Evolutionary conservation across 2,888 invertebrate species (phyloP).

Genomic region (Apamea anceps): DNA sequence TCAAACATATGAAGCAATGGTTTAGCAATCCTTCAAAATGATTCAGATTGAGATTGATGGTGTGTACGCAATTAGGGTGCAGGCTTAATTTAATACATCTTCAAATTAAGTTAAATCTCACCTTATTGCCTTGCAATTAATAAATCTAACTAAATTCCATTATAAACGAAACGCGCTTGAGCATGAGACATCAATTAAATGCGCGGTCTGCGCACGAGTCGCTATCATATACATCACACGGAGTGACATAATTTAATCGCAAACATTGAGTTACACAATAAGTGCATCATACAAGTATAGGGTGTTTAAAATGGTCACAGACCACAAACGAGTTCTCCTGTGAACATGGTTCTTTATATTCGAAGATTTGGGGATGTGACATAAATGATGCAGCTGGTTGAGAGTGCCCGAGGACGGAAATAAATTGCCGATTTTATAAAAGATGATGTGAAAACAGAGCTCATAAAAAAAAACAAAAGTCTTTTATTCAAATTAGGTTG

Average conservation of each 20-base stretch:
- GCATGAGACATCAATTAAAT: constrained; percentile 49
- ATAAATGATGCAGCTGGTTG: too few species aligned
- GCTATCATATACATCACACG: constrained; percentile 38
- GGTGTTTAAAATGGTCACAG: constrained; percentile 3
- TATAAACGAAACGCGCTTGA: constrained; percentile 19
- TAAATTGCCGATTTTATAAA: not conserved
- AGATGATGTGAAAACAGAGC: not conserved
- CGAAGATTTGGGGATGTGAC: not conserved
- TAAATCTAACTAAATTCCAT: constrained; percentile 13
- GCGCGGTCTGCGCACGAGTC: constrained; percentile 37
- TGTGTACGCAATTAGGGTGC: too few species aligned
- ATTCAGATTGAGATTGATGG: too few species aligned
- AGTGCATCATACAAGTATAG: not conserved
- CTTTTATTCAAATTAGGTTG: too few species aligned
- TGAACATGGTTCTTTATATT: not conserved
- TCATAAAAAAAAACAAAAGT: not conserved
- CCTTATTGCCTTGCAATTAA: not conserved
- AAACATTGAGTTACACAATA: constrained; percentile 39
- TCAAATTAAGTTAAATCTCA: not conserved
- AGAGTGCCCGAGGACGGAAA: not conserved
- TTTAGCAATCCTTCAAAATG: too few species aligned
- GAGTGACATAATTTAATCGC: constrained; percentile 58
- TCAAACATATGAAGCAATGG: too few species aligned
- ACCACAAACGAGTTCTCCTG: not conserved
- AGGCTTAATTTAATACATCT: not conserved